Evolutionary conservation across 2,888 invertebrate species (phyloP), one percentile per base, ranked within the genome.

Genomic region (Amphimallon solstitiale): DNA sequence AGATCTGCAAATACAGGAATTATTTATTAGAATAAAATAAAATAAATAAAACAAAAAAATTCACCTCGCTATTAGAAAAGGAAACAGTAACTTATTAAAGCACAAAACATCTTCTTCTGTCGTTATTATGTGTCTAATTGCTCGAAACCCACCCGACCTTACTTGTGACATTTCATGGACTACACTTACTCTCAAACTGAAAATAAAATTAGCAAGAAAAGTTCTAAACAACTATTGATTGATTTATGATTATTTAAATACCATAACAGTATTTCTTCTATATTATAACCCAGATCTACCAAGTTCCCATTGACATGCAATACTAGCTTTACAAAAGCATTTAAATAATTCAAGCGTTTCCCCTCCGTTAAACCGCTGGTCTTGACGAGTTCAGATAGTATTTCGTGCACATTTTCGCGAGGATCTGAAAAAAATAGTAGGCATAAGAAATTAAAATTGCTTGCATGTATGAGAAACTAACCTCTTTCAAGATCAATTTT

Each of bases 111-210:
- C 92, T 79, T 90, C 89, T 77, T 91, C 89, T 72, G 89, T 90
- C 77, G 87, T 88, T 63, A 97, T 85, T 75, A 94, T 86, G 83
- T 97, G 94, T 71, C 97, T 88, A 68, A 97, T 87, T 59, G 93
- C 93, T 76, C 97, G 88, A 70, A 98, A 85, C 38, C 94, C 92
- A 63, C 94, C 95, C 71, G 96, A 94, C 77, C 97, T 88, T 65
- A 98, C 90, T 81, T 95, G 93, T 75, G 94, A 92, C 69, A 93
- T 91, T 73, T 95, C 92, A 81, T 95, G 92, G 62, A 95, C 87
- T 73, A 97, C 85, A 64, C 93, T 90, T 68, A 93, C 87, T 74
- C 95, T 90, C 78, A 98, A 87, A 82, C 98, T 97, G 79, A 62
- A 85, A 84, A 35, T 15, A 14, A 49, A 37, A 5, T 19, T 52